Evolutionary conservation across 2,113 vertebrate genomes (phyloP), one percentile per base, ranked within the genome.

Genomic region (Pavo muticus): DNA sequence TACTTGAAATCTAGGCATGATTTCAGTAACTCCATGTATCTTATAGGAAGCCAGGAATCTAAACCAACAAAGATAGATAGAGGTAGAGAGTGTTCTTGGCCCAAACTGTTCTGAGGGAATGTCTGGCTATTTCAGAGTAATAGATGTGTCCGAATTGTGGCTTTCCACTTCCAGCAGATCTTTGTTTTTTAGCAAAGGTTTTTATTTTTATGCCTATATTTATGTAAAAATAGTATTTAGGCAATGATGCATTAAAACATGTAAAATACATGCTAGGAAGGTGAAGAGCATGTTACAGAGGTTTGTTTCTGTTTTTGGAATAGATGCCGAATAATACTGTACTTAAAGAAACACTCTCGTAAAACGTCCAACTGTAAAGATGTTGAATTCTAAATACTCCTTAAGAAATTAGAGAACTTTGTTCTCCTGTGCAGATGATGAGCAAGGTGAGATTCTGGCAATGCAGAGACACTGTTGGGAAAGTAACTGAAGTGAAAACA

Each of bases 401-500:
- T 0, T 81, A 30, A 86, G 56, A 92, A 90, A 57, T 74, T 69
- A 14, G 56, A 72, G 39, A 76, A 64, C 69, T 95, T 94, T 94
- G 30, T 81, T 84, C 44, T 88, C 6, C 25, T 42, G 59, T 25
- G 54, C 48, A 61, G 61, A 69, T 93, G 76, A 93, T 69, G 44
- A 93, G 88, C 1, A 6, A 88, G 63, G 67, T 91, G 88, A 95
- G 71, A 93, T 78, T 83, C 88, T 89, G 76, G 59, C 84, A 89
- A 52, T 27, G 14, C 47, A 86, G 44, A 76, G 65, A 69, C 61
- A 75, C n/a, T 2, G 4, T 61, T 72, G 74, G 57, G 56, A 94
- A 91, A 59, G 61, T 61, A 63, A 42, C 63, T 84, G 64, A 91
- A 91, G 92, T 76, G 76, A 91, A 91, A 89, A 79, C 86, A 93